Percentiles rank a stretch among this genome's conserved stretches.
phyloP scores from a whole-genome alignment of 2,113 vertebrate genomes.

The Alaudala cheleensis region DNA sequence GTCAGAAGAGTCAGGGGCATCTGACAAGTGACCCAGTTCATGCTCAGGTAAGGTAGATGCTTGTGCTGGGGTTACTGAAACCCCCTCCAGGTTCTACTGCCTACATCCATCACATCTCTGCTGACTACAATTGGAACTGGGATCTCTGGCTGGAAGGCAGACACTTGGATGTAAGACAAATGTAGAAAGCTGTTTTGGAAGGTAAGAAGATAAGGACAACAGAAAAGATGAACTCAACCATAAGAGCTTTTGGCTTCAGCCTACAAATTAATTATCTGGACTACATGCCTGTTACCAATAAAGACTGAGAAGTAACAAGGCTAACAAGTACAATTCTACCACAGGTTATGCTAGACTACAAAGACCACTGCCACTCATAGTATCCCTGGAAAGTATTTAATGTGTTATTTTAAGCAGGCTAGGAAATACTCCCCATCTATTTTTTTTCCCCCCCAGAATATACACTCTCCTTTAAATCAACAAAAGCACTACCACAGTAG shows the following conservation, averaged over 20 bases:
- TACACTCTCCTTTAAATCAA: neutral
- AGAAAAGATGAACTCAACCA: neutral
- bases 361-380: neutral
- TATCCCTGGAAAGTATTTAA: neutral
- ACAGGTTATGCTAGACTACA: neutral
- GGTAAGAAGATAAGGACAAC: neutral
- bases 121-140: neutral
- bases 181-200: neutral
- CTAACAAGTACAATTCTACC: neutral
- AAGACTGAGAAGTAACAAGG: neutral
- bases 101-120: neutral
- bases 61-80: neutral
- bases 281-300: neutral
- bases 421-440: neutral
- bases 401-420: neutral
- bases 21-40: neutral
- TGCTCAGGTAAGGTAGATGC: neutral
- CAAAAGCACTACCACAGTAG: neutral
- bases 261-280: neutral
- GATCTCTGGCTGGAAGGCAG: neutral
- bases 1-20: neutral
- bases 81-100: neutral
- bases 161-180: neutral
- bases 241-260: neutral
- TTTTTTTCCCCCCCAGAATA: neutral